Base-by-base conservation (phyloP, 2,888 invertebrate species). In the Parascotia fuliginaria region DNA sequence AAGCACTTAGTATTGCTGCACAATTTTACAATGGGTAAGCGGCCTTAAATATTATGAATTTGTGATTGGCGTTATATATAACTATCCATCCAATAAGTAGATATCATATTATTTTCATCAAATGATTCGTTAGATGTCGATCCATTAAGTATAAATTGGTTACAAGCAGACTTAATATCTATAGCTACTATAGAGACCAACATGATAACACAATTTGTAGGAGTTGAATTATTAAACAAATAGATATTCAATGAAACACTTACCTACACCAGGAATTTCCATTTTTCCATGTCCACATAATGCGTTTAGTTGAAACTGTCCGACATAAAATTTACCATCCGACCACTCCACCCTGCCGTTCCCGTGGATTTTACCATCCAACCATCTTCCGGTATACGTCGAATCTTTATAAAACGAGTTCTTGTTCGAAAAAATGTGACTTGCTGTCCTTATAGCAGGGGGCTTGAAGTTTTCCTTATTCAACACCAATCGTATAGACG, bases 361-460 rank as follows among this genome's bases (percentile, higher is more conserved):
- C 0, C 98, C 98, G 79, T 98, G 96, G 73, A 97, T 93, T 76
- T 96, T 95, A 0, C 96, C 97, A 75, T 95, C 95, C 52, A 95
- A 82, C 98, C 98, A 98, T 48, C 95, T 93, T 0, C 97, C 98
- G 42, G 92, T 94, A 68, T 97, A 98, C 59, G 94, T 95, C 0
- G 97, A 96, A 65, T 96, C 96, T 78, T 96, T 95, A 73, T 94
- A 97, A 70, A 94, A 93, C 0, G 93, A 81, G 77, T 94, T 94
- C 78, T 96, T 96, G 42, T 81, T 90, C 7, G 94, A 93, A 78
- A 96, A 97, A 0, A 94, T 93, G 72, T 96, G 95, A 12, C 92
- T 93, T 0, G 96, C 96, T 28, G 94, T 95, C 41, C 98, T 93
- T 3, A 95, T 89, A 31, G 94, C 89, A 0, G 96, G 96, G 0